Base-by-base conservation (phyloP, 2,888 invertebrate genomes). In the Timandra comae region DNA sequence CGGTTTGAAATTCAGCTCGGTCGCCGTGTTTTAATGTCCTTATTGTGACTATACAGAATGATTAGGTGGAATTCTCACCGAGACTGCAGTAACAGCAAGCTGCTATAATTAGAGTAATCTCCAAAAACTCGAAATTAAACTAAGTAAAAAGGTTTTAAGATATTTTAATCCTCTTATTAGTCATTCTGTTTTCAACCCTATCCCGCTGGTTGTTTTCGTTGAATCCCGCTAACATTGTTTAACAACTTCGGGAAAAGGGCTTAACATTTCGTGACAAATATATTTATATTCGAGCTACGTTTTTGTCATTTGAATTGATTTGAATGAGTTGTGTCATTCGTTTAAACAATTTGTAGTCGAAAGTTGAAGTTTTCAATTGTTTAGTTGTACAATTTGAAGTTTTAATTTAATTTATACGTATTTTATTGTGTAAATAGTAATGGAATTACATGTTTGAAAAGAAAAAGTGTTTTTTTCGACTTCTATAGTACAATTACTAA, bases 131-230 rank as follows among this genome's bases (percentile, higher is more conserved):
- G 38, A 45, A 60, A 60, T 60, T 60, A 56, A 61, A 63, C 52
- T 61, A 56, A 63, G 59, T 64, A 65, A 67, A 64, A 64, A 63
- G 63, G 56, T 58, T 67, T 60, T 57, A 63, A 64, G 59, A 63
- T 53, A 55, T 56, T 49, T 56, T 59, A 60, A 61, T 63, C 63
- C 61, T 35, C 56, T 57, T 60, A 67, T 64, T 65, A 65, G 64
- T 58, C 56, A 57, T 58, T 56, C 54, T 38, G 59, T 58, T 54
- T 52, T 42, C 43, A 44, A 46, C 49, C 50, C 45, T 54, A 52
- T 54, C 56, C 51, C 36, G 36, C 33, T 30, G 42, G 41, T 41
- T 44, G 41, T 38, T 38, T 33, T 27, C 38, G 43, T n/a, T n/a
- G 32, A 47, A 49, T 36, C 36, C 43, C 35, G 33, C 46, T 46